Evolutionary conservation across 2,797 vertebrate species (phyloP).

Genomic region (Pangasius djambal): DNA sequence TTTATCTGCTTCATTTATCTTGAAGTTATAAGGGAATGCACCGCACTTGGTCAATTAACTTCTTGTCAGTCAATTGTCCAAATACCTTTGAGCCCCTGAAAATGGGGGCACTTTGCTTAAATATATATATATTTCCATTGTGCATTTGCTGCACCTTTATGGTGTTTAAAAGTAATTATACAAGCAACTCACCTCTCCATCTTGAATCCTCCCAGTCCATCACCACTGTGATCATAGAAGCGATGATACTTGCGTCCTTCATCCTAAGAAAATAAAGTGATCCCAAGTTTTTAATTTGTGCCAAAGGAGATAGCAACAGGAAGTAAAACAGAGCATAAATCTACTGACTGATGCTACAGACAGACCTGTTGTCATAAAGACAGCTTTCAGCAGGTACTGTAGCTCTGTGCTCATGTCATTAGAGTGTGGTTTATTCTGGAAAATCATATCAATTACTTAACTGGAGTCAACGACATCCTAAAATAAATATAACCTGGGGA

Average conservation of each 20-base stretch:
- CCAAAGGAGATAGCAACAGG: neutral
- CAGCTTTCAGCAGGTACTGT: neutral
- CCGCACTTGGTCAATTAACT: no score
- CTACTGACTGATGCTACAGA: neutral
- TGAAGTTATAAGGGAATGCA: no score
- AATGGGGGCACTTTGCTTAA: no score
- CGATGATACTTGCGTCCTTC: constrained; percentile 72
- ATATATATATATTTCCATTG: neutral
- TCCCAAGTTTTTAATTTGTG: neutral
- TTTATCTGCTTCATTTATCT: no score
- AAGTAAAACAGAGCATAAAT: neutral
- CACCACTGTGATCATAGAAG: constrained; percentile 69
- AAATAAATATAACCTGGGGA: neutral
- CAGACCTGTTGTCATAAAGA: neutral
- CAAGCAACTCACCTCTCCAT: constrained; percentile 62
- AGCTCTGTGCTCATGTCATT: neutral
- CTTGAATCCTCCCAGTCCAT: constrained; percentile 62
- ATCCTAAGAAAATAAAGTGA: constrained; percentile 63
- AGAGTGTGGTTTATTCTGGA: no score
- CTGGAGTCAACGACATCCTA: neutral
- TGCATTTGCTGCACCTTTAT: neutral
- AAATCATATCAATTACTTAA: neutral
- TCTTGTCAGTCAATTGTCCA: no score
- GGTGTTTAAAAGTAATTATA: neutral
- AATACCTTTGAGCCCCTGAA: no score